These are phyloP conservation scores for Acromyrmex echinatior DNA, from an alignment of 1,140 invertebrate genomes.

Conservation along the genomic window DNA sequence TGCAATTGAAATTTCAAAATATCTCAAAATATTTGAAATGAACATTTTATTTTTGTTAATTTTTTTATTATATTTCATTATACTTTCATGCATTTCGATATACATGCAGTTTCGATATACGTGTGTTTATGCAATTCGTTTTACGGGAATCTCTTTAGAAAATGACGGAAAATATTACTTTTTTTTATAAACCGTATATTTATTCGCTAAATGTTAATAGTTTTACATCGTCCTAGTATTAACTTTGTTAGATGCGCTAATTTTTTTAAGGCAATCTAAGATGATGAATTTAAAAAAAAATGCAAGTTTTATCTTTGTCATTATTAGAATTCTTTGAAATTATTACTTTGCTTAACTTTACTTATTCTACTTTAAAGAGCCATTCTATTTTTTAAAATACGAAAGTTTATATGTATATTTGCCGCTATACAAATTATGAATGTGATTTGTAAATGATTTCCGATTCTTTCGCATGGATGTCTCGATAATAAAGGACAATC, in stretches of 20 bases:
- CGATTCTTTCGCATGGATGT: constrained; percentile 31
- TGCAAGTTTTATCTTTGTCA: not conserved
- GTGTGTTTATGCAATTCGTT: constrained; percentile 19
- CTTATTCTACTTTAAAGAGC: not conserved
- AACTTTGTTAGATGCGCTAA: constrained; percentile 17
- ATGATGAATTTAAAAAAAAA: not conserved
- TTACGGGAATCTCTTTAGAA: not conserved
- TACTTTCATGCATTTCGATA: not conserved
- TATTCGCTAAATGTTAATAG: constrained; percentile 11
- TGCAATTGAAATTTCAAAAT: not conserved
- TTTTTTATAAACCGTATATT: not conserved
- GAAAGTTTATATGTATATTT: not conserved
- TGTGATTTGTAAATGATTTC: constrained; percentile 32
- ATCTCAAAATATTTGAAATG: not conserved
- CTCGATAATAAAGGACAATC: constrained; percentile 37
- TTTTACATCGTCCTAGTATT: not conserved
- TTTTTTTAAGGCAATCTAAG: not conserved
- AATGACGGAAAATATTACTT: constrained; percentile 35
- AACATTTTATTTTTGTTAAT: constrained; percentile 29
- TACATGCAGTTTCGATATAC: not conserved
- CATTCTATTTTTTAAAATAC: not conserved
- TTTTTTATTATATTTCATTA: not conserved
- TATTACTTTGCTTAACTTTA: not conserved
- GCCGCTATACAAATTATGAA: not conserved
- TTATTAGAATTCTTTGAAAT: not conserved